Evolutionary conservation across 1,140 invertebrate species (phyloP), one percentile per base, ranked within the genome.

Genomic region (Teleogryllus occipitalis): DNA sequence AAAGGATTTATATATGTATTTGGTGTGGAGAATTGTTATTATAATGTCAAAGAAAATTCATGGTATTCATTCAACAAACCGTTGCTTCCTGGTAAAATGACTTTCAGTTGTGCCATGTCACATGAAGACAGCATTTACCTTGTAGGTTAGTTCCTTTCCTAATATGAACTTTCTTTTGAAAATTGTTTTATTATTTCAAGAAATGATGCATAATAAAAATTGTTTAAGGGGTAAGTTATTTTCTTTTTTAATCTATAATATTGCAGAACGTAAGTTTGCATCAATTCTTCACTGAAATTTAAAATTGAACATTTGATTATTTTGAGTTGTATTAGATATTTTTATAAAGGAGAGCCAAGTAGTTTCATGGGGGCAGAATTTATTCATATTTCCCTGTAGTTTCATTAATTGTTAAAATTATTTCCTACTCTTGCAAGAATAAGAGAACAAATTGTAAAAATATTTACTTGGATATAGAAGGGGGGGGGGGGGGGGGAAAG

Each of bases 1-100:
- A 82, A 83, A n/a, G 82, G 78, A 4, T 77, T 82, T 7, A 81
- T 84, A 6, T 83, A 81, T 76, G 79, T 84, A 48, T 82, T 84
- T 75, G 81, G 80, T 15, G 73, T 81, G 10, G 79, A 83, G 72
- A 78, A 84, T 7, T 82, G 78, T 72, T 78, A 77, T 27, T 84
- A 82, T 54, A 75, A 83, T 65, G 81, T 80, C 14, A 74, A 80
- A 46, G 76, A 27, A 14, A 74, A 80, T 49, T 74, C 22, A 0
- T 84, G 83, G 83, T 78, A 77, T 47, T 75, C 47, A 0, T 83
- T 82, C 82, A 78, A 77, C 22, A 77, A 82, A 22, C 76, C 79
- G 10, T 54, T 39, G 54, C 75, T 82, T 48, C 83, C 82, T 12
- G 65, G 78, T 10, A 80, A 82, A 73, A 76, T 80, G 39, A 78